Evolutionary conservation across 2,113 vertebrate species (phyloP).

Genomic region (Sceloporus tristichus): DNA sequence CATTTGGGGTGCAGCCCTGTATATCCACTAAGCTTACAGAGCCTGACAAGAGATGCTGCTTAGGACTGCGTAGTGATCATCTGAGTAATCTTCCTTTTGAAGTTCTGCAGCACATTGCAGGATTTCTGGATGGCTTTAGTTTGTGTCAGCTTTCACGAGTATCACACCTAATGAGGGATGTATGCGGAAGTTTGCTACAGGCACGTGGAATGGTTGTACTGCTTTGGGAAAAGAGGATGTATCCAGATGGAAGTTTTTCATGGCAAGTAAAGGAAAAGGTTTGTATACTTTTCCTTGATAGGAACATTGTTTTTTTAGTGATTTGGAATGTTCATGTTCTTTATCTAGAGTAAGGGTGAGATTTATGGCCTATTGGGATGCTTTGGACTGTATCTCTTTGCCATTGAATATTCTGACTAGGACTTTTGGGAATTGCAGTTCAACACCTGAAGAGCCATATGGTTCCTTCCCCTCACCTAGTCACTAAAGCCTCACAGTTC

Average conservation of each 20-base stretch:
- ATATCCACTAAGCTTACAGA: constrained; percentile 81
- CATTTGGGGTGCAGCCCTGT: constrained; percentile 91
- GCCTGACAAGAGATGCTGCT: constrained; percentile 74
- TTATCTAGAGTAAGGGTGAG: not conserved
- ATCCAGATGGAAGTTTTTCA: constrained; percentile 79
- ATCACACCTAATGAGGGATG: constrained; percentile 93
- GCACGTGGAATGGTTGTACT: constrained; percentile 95
- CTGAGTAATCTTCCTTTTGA: constrained; percentile 93
- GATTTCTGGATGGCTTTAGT: constrained; percentile 97
- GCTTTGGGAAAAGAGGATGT: constrained; percentile 89
- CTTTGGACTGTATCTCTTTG: too few relatives aligned
- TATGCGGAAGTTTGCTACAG: constrained; percentile 95
- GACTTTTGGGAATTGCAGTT: not conserved
- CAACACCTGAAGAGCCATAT: not conserved
- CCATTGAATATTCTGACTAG: too few relatives aligned
- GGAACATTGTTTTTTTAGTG: not conserved
- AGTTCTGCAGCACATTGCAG: constrained; percentile 92
- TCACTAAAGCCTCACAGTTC: not conserved
- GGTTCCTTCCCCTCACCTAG: not conserved
- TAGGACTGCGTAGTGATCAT: constrained; percentile 83
- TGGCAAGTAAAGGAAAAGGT: constrained; percentile 98
- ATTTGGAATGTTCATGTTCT: not conserved
- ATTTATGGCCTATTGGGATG: too few relatives aligned
- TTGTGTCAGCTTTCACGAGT: constrained; percentile 95
- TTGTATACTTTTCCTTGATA: constrained; percentile 45